These are phyloP conservation scores for Scortum barcoo DNA, from an alignment of 2,113 vertebrate genomes.

Conservation along the genomic window DNA sequence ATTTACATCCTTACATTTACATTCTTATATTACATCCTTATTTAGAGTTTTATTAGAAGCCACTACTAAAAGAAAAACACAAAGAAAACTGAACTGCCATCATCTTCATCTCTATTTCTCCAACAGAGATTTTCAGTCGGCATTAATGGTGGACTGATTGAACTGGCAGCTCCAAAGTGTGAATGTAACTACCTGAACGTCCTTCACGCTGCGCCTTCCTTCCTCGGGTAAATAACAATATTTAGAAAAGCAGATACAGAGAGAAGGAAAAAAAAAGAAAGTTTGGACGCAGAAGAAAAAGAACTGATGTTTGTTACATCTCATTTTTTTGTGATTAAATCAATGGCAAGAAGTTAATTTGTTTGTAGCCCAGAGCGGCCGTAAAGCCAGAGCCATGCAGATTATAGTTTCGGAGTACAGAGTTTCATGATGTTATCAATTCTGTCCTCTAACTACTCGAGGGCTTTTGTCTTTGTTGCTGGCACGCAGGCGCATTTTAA, in stretches of 20 bases:
- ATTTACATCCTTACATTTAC: too few species aligned
- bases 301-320: neutral
- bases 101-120: neutral
- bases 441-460: conserved; percentile 13
- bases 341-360: conserved; percentile 22
- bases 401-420: conserved; percentile 49
- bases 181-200: conserved; percentile 24
- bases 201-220: conserved; percentile 9
- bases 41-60: neutral
- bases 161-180: conserved; percentile 28
- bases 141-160: conserved; percentile 26
- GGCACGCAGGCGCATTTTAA: neutral
- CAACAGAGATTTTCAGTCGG: neutral
- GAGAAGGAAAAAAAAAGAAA: neutral
- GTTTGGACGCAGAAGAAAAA: conserved; percentile 17
- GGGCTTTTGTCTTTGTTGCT: conserved; percentile 1
- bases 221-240: conserved; percentile 6
- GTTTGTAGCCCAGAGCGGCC: conserved; percentile 10
- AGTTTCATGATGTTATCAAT: conserved; percentile 51
- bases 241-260: conserved; percentile 22
- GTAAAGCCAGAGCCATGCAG: conserved; percentile 1
- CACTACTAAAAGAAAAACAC: neutral
- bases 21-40: too few species aligned
- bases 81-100: neutral
- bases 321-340: conserved; percentile 7